Evolutionary conservation across 2,797 vertebrate species (phyloP), one percentile per base, ranked within the genome.

Genomic region (Clarias laeviceps): DNA sequence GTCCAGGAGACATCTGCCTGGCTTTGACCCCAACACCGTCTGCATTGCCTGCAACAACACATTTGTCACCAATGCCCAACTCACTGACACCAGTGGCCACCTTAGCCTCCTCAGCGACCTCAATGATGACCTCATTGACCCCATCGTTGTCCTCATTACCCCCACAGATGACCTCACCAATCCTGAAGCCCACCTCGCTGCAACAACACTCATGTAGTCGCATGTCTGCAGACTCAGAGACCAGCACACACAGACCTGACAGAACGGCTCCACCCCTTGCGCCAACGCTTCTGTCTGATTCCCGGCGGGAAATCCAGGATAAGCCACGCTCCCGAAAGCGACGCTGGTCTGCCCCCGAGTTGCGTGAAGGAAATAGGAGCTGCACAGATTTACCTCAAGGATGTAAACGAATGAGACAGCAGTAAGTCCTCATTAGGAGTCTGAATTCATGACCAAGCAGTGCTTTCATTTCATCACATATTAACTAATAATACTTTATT

Each of bases 311-410:
- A 1, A 27, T 86, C 73, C 90, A 86, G 87, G 93, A 92, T 86
- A 90, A 87, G 82, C 87, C 89, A 4, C 91, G 89, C 37, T 87
- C 87, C 18, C 94, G 95, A 83, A 96, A 96, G 77, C 91, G 95
- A 73, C 95, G 94, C 54, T 96, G 95, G 95, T 96, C 95, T 9
- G 95, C 95, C 79, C 95, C 95, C 0, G 95, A 95, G 85, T 83
- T 91, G 83, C 89, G 74, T 65, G 56, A 73, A 87, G 91, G 89
- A 90, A 91, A 91, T 76, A 84, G 93, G 89, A 90, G 91, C 87
- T 92, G 92, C 90, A 85, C 90, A 90, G 93, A 95, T 94, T 95
- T 95, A 95, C 95, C 95, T 95, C 94, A 95, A 91, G 91, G 91
- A 91, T 95, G 91, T 57, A 96, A 95, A 92, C 93, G 92, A 88